Percentiles rank a stretch among this genome's conserved stretches.
Evolutionary conservation across 2,888 invertebrate genomes (phyloP).

Genomic region (Andrena trimmerana): DNA sequence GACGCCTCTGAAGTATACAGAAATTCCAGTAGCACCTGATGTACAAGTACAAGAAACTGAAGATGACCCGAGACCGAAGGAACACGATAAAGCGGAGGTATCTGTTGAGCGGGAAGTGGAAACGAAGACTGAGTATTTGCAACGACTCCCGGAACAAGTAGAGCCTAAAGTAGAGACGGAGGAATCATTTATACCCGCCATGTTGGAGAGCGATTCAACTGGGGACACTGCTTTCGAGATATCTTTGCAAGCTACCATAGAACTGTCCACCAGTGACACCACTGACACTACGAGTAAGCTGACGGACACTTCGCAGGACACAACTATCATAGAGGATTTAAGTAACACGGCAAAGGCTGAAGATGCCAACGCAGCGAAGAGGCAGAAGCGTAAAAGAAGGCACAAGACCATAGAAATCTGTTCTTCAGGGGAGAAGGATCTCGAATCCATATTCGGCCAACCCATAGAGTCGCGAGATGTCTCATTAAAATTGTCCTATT

Average conservation of each 20-base stretch:
- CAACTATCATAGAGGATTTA: conserved; percentile 64
- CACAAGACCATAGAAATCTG: conserved; percentile 69
- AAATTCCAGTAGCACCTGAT: conserved; percentile 73
- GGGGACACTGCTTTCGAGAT: conserved; percentile 79
- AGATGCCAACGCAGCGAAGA: conserved; percentile 45
- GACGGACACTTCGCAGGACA: conserved; percentile 66
- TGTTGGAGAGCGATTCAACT: conserved; percentile 72
- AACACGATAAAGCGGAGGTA: neutral
- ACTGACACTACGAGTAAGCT: conserved; percentile 69
- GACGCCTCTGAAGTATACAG: conserved; percentile 24
- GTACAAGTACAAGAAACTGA: conserved; percentile 69
- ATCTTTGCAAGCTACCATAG: conserved; percentile 79
- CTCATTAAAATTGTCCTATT: conserved; percentile 73
- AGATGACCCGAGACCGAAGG: conserved; percentile 16
- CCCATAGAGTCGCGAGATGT: conserved; percentile 63
- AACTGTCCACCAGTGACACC: conserved; percentile 76
- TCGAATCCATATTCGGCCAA: conserved; percentile 71
- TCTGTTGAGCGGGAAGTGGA: neutral
- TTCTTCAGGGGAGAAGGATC: conserved; percentile 59
- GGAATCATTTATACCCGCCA: conserved; percentile 60
- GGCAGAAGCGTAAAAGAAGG: conserved; percentile 71
- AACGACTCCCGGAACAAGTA: neutral
- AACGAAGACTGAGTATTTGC: neutral
- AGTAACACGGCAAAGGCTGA: conserved; percentile 41
- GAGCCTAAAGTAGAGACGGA: conserved; percentile 62